Evolutionary conservation across 2,113 vertebrate species (phyloP), one percentile per base, ranked within the genome.

Genomic region (Callospermophilus lateralis): DNA sequence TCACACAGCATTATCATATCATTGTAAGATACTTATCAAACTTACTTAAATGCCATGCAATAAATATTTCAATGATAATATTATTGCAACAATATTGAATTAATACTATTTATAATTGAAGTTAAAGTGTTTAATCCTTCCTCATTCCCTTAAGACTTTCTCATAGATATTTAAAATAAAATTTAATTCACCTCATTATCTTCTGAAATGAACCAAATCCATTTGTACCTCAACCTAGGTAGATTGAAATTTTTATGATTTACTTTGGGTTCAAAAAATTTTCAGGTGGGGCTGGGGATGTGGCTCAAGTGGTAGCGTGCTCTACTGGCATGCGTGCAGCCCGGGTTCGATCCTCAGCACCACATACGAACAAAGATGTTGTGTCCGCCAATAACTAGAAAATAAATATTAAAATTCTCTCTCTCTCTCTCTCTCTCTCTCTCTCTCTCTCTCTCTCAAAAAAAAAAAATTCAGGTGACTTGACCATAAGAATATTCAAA

Each of bases 161-260:
- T 94, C 11, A 72, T 2, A 86, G 22, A 67, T 39, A 39, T 48
- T 81, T 77, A 95, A 90, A 78, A 95, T 73, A 3, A 73, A 48
- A 39, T 78, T 92, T 53, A 1, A 78, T 6, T 28, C 13, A 81
- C 30, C 12, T 73, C 34, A 68, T 74, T 97, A 65, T 80, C 53
- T 94, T 92, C 67, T 94, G 8, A 94, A 94, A 28, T 67, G 20
- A 96, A 90, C 9, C 48, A 17, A 94, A 79, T 17, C 5, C 6
- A 55, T 70, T 12, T 67, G 32, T 68, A 48, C 2, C 30, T 86
- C 73, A 26, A 32, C 8, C n/a, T 91, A 65, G 19, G 8, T n/a
- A 55, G 26, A n/a, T 92, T 70, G 9, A 76, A 53, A 34, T 28
- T 79, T 73, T 87, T 74, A 68, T 6, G 13, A 93, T 83, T 90